A percentile compares a stretch with the other conserved stretches of the same genome.
Conservation (phyloP, 2,797 vertebrate genomes). For the Luscinia luscinia region DNA sequence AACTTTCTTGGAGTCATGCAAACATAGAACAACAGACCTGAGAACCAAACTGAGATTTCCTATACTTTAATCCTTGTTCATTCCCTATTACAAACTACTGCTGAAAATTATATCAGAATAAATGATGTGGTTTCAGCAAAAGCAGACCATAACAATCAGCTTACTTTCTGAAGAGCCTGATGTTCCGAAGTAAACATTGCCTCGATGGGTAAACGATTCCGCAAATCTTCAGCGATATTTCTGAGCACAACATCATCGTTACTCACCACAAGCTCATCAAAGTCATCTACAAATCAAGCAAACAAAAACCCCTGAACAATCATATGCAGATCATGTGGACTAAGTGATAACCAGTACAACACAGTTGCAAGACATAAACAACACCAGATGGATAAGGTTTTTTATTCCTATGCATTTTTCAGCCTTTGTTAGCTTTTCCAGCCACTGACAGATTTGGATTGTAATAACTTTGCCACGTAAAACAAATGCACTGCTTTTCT, state of each 20-base stretch:
- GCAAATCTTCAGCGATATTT: conserved; percentile 88
- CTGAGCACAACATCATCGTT: conserved; percentile 76
- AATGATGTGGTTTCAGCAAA: neutral
- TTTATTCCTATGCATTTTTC: conserved; percentile 28
- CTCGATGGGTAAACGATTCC: conserved; percentile 79
- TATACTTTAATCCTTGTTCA: neutral
- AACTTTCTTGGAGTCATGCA: neutral
- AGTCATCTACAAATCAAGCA: conserved; percentile 72
- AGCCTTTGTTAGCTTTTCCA: conserved; percentile 35
- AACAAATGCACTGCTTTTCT: conserved; percentile 37
- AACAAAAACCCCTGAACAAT: conserved; percentile 9
- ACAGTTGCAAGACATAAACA: conserved; percentile 39
- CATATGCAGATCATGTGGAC: conserved; percentile 10
- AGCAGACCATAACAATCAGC: neutral
- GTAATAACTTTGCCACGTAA: conserved; percentile 55
- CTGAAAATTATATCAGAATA: neutral
- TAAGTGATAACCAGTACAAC: conserved; percentile 22
- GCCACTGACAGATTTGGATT: conserved; percentile 41
- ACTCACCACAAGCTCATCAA: conserved; percentile 76
- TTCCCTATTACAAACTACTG: neutral
- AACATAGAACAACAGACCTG: neutral
- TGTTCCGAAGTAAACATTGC: conserved; percentile 85
- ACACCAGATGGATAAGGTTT: conserved; percentile 45
- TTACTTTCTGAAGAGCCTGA: conserved; percentile 82
- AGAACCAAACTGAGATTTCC: neutral